These are phyloP conservation scores for Morinoia aosen DNA, from an alignment of 2,888 invertebrate species.

Conservation along the genomic window DNA sequence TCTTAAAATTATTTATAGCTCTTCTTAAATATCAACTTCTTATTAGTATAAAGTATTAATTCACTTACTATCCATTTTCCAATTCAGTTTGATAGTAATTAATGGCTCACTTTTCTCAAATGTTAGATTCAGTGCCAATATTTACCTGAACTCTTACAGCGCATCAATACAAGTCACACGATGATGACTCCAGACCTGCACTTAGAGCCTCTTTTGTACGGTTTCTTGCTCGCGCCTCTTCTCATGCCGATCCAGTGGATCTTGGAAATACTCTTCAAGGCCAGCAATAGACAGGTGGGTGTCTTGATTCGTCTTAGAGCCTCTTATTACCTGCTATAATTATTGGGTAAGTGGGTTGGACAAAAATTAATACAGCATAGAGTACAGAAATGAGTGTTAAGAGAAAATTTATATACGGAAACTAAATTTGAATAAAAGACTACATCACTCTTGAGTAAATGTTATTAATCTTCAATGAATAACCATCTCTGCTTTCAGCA, in stretches of 20 bases:
- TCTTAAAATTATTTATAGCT: too few species aligned
- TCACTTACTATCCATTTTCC: neutral
- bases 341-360: neutral
- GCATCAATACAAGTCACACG: slow-evolving; percentile 60
- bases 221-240: slow-evolving; percentile 57
- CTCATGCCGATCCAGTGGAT: slow-evolving; percentile 64
- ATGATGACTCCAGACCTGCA: slow-evolving; percentile 66
- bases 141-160: slow-evolving; percentile 34
- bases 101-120: neutral
- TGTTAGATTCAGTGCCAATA: neutral
- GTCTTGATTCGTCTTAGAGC: neutral
- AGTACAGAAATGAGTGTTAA: neutral
- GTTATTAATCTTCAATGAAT: neutral
- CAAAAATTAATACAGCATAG: neutral
- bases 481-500: neutral
- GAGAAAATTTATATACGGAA: neutral
- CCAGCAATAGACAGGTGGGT: slow-evolving; percentile 63
- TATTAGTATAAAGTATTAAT: neutral
- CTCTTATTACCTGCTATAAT: too few species aligned
- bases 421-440: neutral
- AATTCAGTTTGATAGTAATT: neutral
- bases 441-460: neutral
- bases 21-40: neutral
- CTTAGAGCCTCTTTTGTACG: slow-evolving; percentile 60
- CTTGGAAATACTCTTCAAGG: slow-evolving; percentile 63